Percentiles rank a stretch among this genome's conserved stretches.
These are phyloP conservation scores for Pseudobourletiella spinata DNA, from an alignment of 1,140 invertebrate species.

Conservation along the genomic window DNA sequence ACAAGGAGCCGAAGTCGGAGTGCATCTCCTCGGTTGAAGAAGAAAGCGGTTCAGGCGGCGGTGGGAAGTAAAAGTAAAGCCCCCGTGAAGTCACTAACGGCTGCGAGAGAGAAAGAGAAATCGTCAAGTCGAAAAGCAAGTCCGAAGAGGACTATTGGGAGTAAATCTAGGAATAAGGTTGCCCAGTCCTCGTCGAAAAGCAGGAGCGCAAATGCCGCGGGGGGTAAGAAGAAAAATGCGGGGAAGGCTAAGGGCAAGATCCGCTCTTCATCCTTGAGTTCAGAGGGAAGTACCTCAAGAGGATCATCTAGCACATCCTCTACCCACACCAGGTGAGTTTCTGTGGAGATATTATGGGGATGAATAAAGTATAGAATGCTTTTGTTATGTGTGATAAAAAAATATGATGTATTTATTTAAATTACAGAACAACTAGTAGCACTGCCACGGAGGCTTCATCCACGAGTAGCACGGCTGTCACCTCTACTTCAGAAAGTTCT, in stretches of 20 bases:
- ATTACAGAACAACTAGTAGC: slow-evolving; percentile 1
- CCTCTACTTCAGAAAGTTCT: slow-evolving; percentile 23
- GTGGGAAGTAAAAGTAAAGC: neutral
- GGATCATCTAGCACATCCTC: slow-evolving; percentile 13
- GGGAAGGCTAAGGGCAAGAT: slow-evolving; percentile 8
- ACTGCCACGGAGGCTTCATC: slow-evolving; percentile 14
- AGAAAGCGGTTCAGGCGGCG: neutral
- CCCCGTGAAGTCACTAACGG: neutral
- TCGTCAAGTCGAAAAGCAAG: neutral
- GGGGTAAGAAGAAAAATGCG: slow-evolving; percentile 5
- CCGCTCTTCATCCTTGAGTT: slow-evolving; percentile 22
- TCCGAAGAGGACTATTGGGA: neutral
- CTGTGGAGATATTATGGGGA: neutral
- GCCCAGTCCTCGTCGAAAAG: slow-evolving; percentile 3
- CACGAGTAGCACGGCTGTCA: slow-evolving; percentile 5
- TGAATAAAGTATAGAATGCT: neutral
- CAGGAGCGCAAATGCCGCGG: neutral
- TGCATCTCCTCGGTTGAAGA: neutral
- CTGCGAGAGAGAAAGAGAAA: neutral
- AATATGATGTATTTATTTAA: neutral
- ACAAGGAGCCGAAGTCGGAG: slow-evolving; percentile 9
- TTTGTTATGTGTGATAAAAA: neutral
- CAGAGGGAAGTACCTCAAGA: slow-evolving; percentile 8
- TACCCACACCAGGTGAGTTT: neutral
- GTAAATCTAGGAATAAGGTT: slow-evolving; percentile 1